These are phyloP conservation scores for Dolichomitus sp. DNA, from an alignment of 2,888 invertebrate genomes.

Conservation along the genomic window DNA sequence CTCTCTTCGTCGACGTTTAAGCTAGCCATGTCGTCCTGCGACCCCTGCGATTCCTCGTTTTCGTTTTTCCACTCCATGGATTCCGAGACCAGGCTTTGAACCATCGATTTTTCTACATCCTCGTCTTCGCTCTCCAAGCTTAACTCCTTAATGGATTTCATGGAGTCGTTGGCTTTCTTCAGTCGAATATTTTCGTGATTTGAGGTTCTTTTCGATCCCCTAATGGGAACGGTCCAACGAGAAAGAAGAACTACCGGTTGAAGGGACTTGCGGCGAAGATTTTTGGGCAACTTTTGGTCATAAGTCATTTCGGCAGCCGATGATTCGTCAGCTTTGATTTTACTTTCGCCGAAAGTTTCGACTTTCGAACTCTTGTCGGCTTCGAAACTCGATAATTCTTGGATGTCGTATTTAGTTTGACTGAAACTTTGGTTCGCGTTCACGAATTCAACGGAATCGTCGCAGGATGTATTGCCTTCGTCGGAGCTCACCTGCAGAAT, in stretches of 20 bases:
- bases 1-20: slow-evolving; percentile 1
- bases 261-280: neutral
- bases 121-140: neutral
- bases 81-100: neutral
- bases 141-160: neutral
- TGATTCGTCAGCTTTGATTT: neutral
- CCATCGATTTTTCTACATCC: neutral
- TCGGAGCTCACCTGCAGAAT: slow-evolving; percentile 28
- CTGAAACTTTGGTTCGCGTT: neutral
- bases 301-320: neutral
- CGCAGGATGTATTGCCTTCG: slow-evolving; percentile 15
- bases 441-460: slow-evolving; percentile 8
- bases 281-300: neutral
- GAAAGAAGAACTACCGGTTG: slow-evolving; percentile 47
- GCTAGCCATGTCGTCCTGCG: slow-evolving; percentile 4
- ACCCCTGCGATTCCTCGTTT: slow-evolving; percentile 7
- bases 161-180: neutral
- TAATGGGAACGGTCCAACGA: slow-evolving; percentile 13
- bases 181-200: neutral
- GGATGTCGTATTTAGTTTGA: neutral
- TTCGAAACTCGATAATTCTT: neutral
- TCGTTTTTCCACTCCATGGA: neutral
- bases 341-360: neutral
- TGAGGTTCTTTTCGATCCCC: neutral
- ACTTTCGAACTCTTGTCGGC: slow-evolving; percentile 8